Percentiles rank a stretch among this genome's conserved stretches.
These are phyloP conservation scores for Crax fasciolata DNA, from an alignment of 2,797 vertebrate genomes.

Conservation along the genomic window DNA sequence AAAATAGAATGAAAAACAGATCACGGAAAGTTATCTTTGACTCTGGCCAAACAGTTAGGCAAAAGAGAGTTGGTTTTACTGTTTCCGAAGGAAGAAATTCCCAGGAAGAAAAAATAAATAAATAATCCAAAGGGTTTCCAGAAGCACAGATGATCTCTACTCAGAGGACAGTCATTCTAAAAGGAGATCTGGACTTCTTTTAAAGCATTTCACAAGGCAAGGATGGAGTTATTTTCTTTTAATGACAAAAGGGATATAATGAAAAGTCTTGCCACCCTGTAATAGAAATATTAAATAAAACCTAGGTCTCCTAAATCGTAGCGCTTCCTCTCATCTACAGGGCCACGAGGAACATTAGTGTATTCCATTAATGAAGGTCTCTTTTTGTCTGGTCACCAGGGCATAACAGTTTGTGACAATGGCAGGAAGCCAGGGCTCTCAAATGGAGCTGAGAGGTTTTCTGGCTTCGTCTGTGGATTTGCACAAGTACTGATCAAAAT, in stretches of 20 bases:
- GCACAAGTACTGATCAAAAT: accelerated
- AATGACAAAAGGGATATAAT: accelerated
- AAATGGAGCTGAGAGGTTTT: accelerated
- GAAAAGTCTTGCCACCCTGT: neutral
- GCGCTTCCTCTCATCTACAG: neutral
- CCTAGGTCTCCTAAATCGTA: accelerated
- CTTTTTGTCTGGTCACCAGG: neutral
- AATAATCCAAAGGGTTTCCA: neutral
- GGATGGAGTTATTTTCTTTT: neutral
- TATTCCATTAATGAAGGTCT: accelerated
- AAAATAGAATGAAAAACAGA: neutral
- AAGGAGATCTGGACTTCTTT: neutral
- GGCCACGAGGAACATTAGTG: accelerated
- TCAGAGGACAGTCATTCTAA: neutral
- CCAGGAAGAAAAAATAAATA: neutral
- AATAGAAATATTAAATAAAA: accelerated
- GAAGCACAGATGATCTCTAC: neutral
- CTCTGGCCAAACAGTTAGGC: neutral
- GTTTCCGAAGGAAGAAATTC: neutral
- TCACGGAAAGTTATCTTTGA: neutral
- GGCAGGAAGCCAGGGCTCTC: accelerated
- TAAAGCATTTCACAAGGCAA: neutral
- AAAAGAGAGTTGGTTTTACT: neutral
- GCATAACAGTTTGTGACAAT: accelerated
- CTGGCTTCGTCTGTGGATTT: neutral